Conservation (phyloP, 2,113 vertebrate species). For the Oryzias curvinotus region DNA sequence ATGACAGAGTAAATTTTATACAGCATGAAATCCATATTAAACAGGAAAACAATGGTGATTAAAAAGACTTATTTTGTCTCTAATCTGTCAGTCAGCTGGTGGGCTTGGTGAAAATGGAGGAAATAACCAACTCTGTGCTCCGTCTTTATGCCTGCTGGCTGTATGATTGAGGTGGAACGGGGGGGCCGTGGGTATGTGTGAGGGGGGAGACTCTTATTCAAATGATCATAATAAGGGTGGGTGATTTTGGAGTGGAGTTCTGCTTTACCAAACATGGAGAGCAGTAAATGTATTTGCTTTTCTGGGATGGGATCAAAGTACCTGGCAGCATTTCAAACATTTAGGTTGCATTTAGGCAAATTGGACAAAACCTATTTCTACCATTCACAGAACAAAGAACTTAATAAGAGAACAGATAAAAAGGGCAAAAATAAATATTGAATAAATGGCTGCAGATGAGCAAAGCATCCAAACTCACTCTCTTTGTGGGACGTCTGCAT, state of each 20-base stretch:
- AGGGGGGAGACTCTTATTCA: conserved; percentile 31
- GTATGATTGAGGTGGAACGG: conserved; percentile 13
- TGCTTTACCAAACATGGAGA: conserved; percentile 43
- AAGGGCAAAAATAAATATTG: conserved; percentile 41
- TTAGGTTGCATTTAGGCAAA: too few relatives aligned
- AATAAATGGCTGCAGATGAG: neutral
- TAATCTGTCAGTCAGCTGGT: conserved; percentile 46
- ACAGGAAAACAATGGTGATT: too few relatives aligned
- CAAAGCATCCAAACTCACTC: conserved; percentile 80
- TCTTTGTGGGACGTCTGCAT: conserved; percentile 72
- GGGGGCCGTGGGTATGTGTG: conserved; percentile 1
- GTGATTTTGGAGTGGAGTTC: conserved; percentile 51
- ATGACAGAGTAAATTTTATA: too few relatives aligned
- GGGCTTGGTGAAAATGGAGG: conserved; percentile 47
- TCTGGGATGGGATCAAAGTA: conserved; percentile 26
- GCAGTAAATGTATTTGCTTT: conserved; percentile 52
- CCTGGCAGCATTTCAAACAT: too few relatives aligned
- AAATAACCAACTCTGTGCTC: conserved; percentile 50
- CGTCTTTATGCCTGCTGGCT: conserved; percentile 34
- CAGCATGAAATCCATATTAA: too few relatives aligned
- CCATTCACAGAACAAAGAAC: too few relatives aligned
- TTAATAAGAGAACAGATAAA: conserved; percentile 27
- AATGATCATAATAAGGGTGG: conserved; percentile 70
- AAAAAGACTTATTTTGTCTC: conserved; percentile 25
- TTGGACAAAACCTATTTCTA: too few relatives aligned